Conservation (phyloP, 2,797 vertebrate genomes). For the Tolypeutes matacus region DNA sequence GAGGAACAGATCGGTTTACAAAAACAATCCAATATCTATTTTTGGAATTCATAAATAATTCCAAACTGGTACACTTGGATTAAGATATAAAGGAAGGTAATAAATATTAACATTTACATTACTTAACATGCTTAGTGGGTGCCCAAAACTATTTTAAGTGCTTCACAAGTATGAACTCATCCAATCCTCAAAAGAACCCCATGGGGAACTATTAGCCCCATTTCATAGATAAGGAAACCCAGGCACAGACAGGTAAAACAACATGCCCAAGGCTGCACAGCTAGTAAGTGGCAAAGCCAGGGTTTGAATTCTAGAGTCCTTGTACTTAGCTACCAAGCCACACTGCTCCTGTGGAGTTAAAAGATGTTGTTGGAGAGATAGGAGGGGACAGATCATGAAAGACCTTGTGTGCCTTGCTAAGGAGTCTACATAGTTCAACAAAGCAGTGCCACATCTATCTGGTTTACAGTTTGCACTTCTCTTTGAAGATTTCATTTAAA, state of each 20-base stretch:
- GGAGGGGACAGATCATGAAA: background rate
- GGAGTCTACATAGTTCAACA: slow-evolving; percentile 9
- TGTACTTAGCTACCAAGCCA: background rate
- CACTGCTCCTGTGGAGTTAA: background rate
- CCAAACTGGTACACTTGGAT: too few species aligned
- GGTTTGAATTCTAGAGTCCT: background rate
- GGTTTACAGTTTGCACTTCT: slow-evolving; percentile 4
- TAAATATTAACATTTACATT: background rate
- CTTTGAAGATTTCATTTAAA: slow-evolving; percentile 66
- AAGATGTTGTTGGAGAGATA: background rate
- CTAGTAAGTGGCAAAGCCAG: background rate
- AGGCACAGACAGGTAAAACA: background rate
- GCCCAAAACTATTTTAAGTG: background rate
- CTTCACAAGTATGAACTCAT: slow-evolving; percentile 15
- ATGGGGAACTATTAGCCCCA: background rate
- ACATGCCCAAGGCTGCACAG: background rate
- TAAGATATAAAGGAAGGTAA: background rate
- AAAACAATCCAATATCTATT: too few species aligned
- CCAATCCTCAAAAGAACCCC: slow-evolving; percentile 18
- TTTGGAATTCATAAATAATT: too few species aligned
- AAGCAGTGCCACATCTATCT: background rate
- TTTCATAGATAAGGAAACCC: slow-evolving; percentile 29
- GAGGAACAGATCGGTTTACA: too few species aligned
- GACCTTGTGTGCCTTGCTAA: background rate
- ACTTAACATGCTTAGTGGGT: background rate